A percentile compares a stretch with the other conserved stretches of the same genome.
Evolutionary conservation across 2,888 invertebrate species (phyloP).

Genomic region (Dromius quadrimaculatus): DNA sequence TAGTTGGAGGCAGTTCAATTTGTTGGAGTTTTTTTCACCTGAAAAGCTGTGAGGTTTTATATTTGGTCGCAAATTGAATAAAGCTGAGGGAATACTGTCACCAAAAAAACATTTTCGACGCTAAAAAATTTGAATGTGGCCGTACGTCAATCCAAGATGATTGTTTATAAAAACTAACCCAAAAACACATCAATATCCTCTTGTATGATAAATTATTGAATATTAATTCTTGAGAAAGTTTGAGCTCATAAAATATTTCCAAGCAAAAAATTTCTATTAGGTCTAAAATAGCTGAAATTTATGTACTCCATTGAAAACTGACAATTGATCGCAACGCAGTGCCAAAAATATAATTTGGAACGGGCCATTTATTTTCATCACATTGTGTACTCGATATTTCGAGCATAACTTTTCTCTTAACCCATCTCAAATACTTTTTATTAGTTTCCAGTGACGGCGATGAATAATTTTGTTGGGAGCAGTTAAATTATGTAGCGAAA

Average conservation of each 20-base stretch:
- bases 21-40: not conserved
- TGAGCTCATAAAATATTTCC: no score
- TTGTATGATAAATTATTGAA: not conserved
- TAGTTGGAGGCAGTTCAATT: constrained; percentile 7
- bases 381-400: constrained; percentile 39
- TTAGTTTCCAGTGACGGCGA: not conserved
- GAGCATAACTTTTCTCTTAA: constrained; percentile 30
- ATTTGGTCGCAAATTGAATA: not conserved
- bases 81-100: not conserved
- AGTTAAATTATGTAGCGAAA: no score
- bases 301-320: constrained; percentile 32
- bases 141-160: not conserved
- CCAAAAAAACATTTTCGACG: not conserved
- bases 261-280: no score
- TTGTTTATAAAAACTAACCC: not conserved
- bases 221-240: no score
- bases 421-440: not conserved
- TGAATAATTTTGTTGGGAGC: no score
- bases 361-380: constrained; percentile 39
- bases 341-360: constrained; percentile 37
- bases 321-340: constrained; percentile 15
- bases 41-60: not conserved
- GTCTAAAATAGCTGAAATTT: constrained; percentile 20
- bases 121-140: not conserved
- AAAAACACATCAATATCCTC: not conserved